Evolutionary conservation across 2,797 vertebrate genomes (phyloP), one percentile per base, ranked within the genome.

Genomic region (Pygocentrus nattereri): DNA sequence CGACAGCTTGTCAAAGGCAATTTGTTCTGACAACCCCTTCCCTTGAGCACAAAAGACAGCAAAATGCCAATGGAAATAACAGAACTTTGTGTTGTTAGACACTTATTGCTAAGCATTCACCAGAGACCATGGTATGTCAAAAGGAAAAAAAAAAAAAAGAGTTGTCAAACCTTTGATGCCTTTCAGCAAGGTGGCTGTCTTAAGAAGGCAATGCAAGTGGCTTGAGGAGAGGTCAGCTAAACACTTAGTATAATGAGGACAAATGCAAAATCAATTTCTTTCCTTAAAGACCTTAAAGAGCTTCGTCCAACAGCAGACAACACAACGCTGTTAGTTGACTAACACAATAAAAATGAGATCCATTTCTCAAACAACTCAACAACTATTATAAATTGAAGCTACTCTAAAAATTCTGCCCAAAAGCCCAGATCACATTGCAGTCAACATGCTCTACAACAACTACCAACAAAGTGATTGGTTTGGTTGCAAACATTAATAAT

Each of bases 111-210:
- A 81, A 87, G 64, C 56, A 82, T 49, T 83, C 74, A 47, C 75
- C 59, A 76, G 73, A 79, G 85, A 88, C 87, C 72, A 82, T 84
- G 76, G 80, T 67, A 86, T 85, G 84, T 84, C 83, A 84, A 82
- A 30, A 16, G 12, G 83, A 78, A n/a, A 78, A n/a, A 78, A 74
- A 64, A 78, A 67, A 77, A 23, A 25, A 44, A 74, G 52, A 76
- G 65, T 82, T 79, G 84, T 80, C 79, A 73, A 68, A 76, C 79
- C 80, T 52, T 74, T 68, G 68, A 62, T 79, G 78, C 27, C 79
- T 78, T 76, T 44, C 76, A 84, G 82, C 79, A 81, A 84, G 82
- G 82, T 81, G 78, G 58, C 31, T 58, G 62, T 77, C 78, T 81
- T 50, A 7, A 52, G 74, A 74, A 67, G 19, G 31, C 65, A 81